phyloP scores from a whole-genome alignment of 2,888 invertebrate species.

The Ophion obscuratus region DNA sequence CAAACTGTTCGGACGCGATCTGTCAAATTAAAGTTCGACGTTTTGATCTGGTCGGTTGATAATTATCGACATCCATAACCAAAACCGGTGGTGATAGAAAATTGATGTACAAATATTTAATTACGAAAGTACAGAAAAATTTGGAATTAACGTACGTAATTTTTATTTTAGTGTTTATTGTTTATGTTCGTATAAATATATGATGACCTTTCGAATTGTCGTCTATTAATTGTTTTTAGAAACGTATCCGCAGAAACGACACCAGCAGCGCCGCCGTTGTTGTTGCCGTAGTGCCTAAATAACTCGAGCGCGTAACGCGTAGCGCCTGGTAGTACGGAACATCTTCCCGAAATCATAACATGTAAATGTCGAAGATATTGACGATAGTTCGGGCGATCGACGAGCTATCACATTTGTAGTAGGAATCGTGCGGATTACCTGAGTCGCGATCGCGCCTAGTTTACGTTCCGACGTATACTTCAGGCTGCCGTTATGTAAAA shows the following conservation, averaged over 20 bases:
- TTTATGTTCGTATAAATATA: background rate
- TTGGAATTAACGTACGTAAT: background rate
- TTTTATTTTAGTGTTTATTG: background rate
- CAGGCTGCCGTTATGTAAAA: background rate
- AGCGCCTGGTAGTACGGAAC: slow-evolving; percentile 70
- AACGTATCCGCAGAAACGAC: slow-evolving; percentile 61
- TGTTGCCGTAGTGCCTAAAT: slow-evolving; percentile 68
- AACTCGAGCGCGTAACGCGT: slow-evolving; percentile 72
- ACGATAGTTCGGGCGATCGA: slow-evolving; percentile 8
- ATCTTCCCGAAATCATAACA: slow-evolving; percentile 83
- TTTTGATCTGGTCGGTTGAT: background rate
- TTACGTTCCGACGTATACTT: background rate
- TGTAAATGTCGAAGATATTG: slow-evolving; percentile 53
- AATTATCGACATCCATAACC: background rate
- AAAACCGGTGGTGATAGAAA: background rate
- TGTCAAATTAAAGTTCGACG: slow-evolving; percentile 3
- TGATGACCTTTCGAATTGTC: slow-evolving; percentile 69
- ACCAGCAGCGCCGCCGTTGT: slow-evolving; percentile 42
- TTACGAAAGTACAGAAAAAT: background rate
- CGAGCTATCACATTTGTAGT: background rate
- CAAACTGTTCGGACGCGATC: slow-evolving; percentile 41
- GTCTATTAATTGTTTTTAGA: slow-evolving; percentile 56
- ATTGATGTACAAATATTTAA: background rate
- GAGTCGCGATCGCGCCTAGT: background rate
- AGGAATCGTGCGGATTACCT: background rate